A percentile compares a stretch with the other conserved stretches of the same genome.
phyloP scores from a whole-genome alignment of 1,140 invertebrate genomes.

The Zaprionus capensis region DNA sequence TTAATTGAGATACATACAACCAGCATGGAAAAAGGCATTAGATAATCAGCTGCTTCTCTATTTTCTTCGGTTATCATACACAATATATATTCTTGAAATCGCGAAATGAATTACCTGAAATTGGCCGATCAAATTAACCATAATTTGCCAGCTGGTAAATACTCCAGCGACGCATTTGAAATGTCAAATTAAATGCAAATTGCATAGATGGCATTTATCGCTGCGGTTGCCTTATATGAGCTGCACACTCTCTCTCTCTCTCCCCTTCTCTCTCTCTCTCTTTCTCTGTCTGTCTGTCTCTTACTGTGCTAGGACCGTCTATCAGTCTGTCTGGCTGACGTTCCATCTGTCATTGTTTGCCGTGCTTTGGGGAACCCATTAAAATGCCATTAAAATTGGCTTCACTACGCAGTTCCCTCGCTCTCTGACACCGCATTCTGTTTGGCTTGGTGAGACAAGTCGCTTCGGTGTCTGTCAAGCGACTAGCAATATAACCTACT shows the following conservation, averaged over 20 bases:
- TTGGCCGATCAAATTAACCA: constrained; percentile 8
- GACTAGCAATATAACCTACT: constrained; percentile 18
- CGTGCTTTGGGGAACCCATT: constrained; percentile 52
- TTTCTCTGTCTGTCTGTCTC: neutral
- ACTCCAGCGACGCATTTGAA: constrained; percentile 39
- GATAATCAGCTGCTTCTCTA: neutral
- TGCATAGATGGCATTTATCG: constrained; percentile 71
- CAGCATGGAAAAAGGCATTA: neutral
- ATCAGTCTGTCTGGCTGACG: constrained; percentile 9
- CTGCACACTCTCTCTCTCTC: neutral
- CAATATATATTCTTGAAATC: neutral
- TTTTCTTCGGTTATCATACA: neutral
- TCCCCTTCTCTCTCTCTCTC: neutral
- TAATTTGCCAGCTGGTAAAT: constrained; percentile 44
- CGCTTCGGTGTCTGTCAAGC: constrained; percentile 11
- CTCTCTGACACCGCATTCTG: constrained; percentile 24
- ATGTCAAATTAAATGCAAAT: constrained; percentile 80
- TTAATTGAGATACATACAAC: constrained; percentile 22
- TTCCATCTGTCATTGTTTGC: constrained; percentile 26
- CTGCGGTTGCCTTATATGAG: constrained; percentile 19
- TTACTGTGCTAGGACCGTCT: neutral
- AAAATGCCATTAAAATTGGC: constrained; percentile 78
- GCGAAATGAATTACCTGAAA: constrained; percentile 1
- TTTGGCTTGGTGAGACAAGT: constrained; percentile 10
- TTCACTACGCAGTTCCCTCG: constrained; percentile 45